Percentiles rank a stretch among this genome's conserved stretches.
phyloP scores from a whole-genome alignment of 1,140 invertebrate species.

The Penaeus japonicus region DNA sequence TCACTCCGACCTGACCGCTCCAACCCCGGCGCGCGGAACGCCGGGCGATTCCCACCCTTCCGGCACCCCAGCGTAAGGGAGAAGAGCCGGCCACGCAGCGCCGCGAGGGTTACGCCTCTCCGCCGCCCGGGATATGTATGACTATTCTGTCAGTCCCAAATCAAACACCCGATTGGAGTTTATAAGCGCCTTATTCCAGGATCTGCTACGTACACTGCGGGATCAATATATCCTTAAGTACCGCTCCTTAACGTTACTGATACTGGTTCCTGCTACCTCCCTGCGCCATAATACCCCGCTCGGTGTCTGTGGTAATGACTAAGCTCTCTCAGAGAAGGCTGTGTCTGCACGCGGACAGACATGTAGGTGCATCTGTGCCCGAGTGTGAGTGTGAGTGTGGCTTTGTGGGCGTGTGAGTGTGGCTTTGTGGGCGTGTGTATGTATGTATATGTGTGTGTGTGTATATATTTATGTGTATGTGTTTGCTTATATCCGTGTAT shows the following conservation, averaged over 20 bases:
- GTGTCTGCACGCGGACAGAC: too few species aligned
- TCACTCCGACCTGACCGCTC: conserved; percentile 1
- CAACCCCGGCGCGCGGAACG: neutral
- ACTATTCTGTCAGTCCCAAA: conserved; percentile 45
- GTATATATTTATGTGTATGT: too few species aligned
- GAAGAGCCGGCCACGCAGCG: neutral
- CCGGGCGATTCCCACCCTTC: neutral
- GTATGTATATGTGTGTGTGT: too few species aligned
- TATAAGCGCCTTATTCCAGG: conserved; percentile 43
- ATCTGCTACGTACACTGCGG: conserved; percentile 36
- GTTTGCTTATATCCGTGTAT: too few species aligned
- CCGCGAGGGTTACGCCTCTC: conserved; percentile 2
- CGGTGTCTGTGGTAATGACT: too few species aligned
- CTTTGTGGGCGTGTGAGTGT: too few species aligned
- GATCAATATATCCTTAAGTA: conserved; percentile 47
- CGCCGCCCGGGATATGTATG: conserved; percentile 27
- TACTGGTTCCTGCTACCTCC: too few species aligned
- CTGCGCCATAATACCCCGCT: too few species aligned
- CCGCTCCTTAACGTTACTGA: conserved; percentile 23
- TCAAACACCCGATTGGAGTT: conserved; percentile 50
- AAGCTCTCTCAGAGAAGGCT: too few species aligned
- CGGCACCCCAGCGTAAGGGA: neutral
- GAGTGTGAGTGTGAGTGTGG: too few species aligned
- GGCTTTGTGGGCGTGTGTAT: too few species aligned
- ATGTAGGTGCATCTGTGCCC: too few species aligned